Base-by-base conservation (phyloP, 2,888 invertebrate genomes). In the Sclerodermus sp. region DNA sequence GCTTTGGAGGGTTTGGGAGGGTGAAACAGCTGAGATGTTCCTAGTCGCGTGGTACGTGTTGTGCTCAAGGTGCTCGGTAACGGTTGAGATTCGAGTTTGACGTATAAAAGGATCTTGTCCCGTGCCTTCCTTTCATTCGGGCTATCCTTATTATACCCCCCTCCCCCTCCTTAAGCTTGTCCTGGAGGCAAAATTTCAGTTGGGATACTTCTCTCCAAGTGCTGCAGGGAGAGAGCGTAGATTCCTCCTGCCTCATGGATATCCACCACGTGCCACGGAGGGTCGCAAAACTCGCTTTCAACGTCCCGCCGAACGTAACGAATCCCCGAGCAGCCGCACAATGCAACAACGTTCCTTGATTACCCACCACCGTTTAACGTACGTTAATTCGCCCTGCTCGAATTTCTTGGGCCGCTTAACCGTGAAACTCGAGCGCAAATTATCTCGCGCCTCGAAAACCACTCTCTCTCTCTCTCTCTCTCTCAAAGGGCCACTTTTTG, bases 11-110 rank as follows among this genome's bases (percentile, higher is more conserved):
- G 48, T 31, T 48, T 47, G 42, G 36, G 43, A 44, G 49, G 53
- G 58, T 60, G 57, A 70, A 73, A 74, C 73, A 73, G 74, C 74
- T 73, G 74, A 74, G 69, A 66, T 61, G 66, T 68, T 62, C 71
- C 69, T 62, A 68, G 67, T 70, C 64, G 51, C 56, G 55, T 58
- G 61, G 64, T 60, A 68, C 62, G 57, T 57, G 55, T 55, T 62
- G 57, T 57, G 55, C 56, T 60, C 58, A 66, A 70, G 68, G 67
- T 68, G 70, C 64, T 65, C 68, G 49, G 47, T 62, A 68, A 71
- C 69, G 67, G 67, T 62, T 65, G 60, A 51, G 62, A 55, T 66
- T 67, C 62, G 62, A 64, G 65, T 66, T 66, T 65, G 55, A 57
- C 59, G 62, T 41, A 71, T 70, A 66, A 69, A 68, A 64, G 72